Conservation (phyloP, 30 jellyfish, hydroid and myxozoan genomes). For the Chrysaora quinquecirrha region DNA sequence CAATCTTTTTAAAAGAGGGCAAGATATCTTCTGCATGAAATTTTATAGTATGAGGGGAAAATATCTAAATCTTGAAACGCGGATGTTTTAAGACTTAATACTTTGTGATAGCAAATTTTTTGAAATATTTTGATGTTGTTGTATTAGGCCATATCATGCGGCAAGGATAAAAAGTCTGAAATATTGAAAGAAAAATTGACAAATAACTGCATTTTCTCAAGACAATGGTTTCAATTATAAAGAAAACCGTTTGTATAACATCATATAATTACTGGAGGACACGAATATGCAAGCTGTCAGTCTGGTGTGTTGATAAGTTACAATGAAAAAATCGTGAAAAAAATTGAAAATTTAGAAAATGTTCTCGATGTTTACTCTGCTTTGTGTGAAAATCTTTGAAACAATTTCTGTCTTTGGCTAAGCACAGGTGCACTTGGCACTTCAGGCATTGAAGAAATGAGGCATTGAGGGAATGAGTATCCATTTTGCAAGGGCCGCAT, state of each 20-base stretch:
- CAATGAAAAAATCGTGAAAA: not conserved
- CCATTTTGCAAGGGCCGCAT: not conserved
- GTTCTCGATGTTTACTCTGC: not conserved
- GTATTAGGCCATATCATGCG: not conserved
- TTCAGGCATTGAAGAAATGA: not conserved
- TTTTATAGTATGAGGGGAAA: no score
- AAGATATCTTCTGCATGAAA: not conserved
- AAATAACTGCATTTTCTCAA: not conserved
- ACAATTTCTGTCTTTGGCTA: not conserved
- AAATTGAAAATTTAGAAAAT: not conserved
- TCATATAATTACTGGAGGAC: not conserved
- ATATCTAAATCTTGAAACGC: no score
- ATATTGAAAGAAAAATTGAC: not conserved
- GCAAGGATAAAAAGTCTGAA: not conserved
- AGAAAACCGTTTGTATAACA: not conserved
- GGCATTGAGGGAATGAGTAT: no score
- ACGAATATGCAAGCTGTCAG: not conserved
- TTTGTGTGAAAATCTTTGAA: not conserved
- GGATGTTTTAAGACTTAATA: not conserved
- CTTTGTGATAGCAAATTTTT: not conserved
- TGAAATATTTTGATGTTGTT: not conserved
- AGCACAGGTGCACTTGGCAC: conserved; percentile 1
- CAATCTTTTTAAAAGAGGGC: no score
- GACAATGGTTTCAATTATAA: not conserved
- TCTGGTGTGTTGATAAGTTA: not conserved